phyloP scores from a whole-genome alignment of 2,113 vertebrate species.

The Perca flavescens region DNA sequence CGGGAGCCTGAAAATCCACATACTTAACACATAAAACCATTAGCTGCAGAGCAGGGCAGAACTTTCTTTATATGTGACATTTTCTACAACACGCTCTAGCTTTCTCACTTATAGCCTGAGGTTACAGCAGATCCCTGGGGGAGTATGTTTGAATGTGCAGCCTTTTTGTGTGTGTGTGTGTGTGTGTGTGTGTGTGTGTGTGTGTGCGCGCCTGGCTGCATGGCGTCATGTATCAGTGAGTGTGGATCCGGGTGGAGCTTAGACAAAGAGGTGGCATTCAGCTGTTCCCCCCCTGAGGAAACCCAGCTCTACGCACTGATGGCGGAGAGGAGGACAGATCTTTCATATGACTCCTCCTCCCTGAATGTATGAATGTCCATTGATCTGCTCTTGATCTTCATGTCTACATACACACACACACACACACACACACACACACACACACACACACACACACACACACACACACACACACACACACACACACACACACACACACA shows the following conservation, averaged over 20 bases:
- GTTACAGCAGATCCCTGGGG: conserved; percentile 16
- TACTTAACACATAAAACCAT: not conserved
- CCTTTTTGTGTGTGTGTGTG: not conserved
- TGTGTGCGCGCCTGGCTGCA: not conserved
- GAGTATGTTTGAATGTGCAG: conserved; percentile 20
- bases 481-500: conserved; percentile 1
- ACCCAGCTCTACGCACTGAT: conserved; percentile 14
- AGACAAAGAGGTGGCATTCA: conserved; percentile 67
- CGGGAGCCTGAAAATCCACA: conserved; percentile 24
- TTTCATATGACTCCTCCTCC: conserved; percentile 41
- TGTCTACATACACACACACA: conserved; percentile 15
- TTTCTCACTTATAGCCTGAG: conserved; percentile 12
- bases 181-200: not conserved
- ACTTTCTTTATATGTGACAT: not conserved
- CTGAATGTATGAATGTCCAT: conserved; percentile 2
- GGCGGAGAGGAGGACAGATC: conserved; percentile 24
- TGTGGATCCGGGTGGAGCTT: conserved; percentile 28
- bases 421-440: not conserved
- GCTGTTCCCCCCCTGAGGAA: conserved; percentile 37
- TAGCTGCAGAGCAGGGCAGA: conserved; percentile 2
- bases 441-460: not conserved
- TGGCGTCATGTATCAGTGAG: conserved; percentile 45
- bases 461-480: not conserved
- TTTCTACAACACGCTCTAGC: not conserved
- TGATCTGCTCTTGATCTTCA: conserved; percentile 45